These are phyloP conservation scores for Tuta absoluta DNA, from an alignment of 2,888 invertebrate species.

Conservation along the genomic window DNA sequence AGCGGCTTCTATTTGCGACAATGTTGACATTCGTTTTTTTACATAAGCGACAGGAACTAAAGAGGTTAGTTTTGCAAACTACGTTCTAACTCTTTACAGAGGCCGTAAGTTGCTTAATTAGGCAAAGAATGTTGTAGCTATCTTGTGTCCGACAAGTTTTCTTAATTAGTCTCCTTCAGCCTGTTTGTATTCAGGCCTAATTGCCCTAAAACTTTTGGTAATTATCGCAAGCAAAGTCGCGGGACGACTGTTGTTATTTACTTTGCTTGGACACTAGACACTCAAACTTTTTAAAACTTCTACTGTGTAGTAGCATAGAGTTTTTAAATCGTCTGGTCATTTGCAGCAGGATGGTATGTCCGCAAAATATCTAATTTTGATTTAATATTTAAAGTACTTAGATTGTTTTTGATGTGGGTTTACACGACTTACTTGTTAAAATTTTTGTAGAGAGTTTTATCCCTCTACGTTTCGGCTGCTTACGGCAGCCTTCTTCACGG, in stretches of 20 bases:
- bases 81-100: neutral
- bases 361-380: no score
- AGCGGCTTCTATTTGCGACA: neutral
- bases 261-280: slow-evolving; percentile 3
- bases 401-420: no score
- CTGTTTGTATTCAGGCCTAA: slow-evolving; percentile 6
- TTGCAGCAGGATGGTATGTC: no score
- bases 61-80: neutral
- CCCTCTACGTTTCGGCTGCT: no score
- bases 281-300: neutral
- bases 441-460: no score
- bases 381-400: no score
- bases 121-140: slow-evolving; percentile 11
- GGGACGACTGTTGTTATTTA: neutral
- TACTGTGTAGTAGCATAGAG: neutral
- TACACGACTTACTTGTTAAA: no score
- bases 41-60: neutral
- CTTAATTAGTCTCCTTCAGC: slow-evolving; percentile 9
- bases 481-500: no score
- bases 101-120: slow-evolving; percentile 1
- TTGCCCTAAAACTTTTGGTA: slow-evolving; percentile 13
- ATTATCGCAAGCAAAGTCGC: slow-evolving; percentile 11
- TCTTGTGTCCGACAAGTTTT: slow-evolving; percentile 8
- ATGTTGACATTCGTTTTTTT: neutral
- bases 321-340: no score